Conservation (phyloP, 2,888 invertebrate species). For the Pterostichus madidus region DNA sequence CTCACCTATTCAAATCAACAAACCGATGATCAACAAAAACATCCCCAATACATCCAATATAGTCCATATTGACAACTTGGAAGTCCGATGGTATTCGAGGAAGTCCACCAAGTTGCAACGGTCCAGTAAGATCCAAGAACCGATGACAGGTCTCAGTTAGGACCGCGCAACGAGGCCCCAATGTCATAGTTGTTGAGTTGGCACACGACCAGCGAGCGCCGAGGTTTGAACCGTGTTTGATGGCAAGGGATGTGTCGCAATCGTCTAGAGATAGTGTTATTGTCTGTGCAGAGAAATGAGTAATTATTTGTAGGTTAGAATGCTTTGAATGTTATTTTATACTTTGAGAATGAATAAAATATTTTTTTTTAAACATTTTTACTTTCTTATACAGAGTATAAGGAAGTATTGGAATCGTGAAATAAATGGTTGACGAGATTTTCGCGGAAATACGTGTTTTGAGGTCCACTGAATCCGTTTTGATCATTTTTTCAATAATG, state of each 20-base stretch:
- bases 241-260: constrained; percentile 91
- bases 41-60: constrained; percentile 94
- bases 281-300: constrained; percentile 80
- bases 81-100: constrained; percentile 90
- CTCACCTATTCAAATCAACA: constrained; percentile 89
- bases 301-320: constrained; percentile 18
- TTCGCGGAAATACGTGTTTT: too few relatives aligned
- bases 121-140: constrained; percentile 93
- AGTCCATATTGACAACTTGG: constrained; percentile 89
- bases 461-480: too few relatives aligned
- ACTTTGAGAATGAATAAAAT: too few relatives aligned
- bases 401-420: too few relatives aligned
- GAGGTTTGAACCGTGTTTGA: constrained; percentile 85
- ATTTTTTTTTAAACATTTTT: too few relatives aligned
- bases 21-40: constrained; percentile 91
- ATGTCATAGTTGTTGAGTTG: constrained; percentile 84
- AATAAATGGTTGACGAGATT: too few relatives aligned
- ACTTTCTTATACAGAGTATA: too few relatives aligned
- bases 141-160: constrained; percentile 90
- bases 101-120: constrained; percentile 86
- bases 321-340: too few relatives aligned
- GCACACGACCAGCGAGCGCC: constrained; percentile 91
- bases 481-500: too few relatives aligned
- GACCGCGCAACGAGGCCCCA: constrained; percentile 87
- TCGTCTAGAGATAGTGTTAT: constrained; percentile 91